Base-by-base conservation (phyloP, 2,797 vertebrate species). In the Lacerta agilis region DNA sequence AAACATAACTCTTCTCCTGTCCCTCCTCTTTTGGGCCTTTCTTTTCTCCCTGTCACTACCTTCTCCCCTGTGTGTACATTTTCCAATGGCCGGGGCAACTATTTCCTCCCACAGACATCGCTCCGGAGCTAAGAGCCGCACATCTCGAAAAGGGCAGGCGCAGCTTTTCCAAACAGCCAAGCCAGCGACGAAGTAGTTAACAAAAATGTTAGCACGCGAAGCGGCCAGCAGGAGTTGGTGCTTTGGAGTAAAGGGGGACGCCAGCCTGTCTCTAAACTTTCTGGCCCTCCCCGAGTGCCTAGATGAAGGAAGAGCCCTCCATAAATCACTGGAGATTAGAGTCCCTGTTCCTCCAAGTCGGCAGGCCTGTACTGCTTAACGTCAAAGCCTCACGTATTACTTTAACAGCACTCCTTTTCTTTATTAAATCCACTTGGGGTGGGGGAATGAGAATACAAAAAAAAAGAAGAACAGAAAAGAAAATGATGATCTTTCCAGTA, bases 241-340 rank as follows among this genome's bases (percentile, higher is more conserved):
- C 96, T 96, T 96, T 91, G 96, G 97, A 97, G 97, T 91, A 97
- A 49, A 89, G 96, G 97, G 96, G 98, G 98, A 98, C 98, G 98
- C 98, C 98, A 98, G 98, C 92, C 98, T 98, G 98, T 99, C 98
- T 99, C 98, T 98, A 98, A 97, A 97, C 97, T 98, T 98, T 97
- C 97, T 98, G 98, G 98, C 98, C 98, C 98, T 98, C 97, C 97
- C 97, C 97, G 93, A 97, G 96, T 95, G 97, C 97, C 96, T 96
- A 97, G 97, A 97, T 97, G 96, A 97, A 98, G 98, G 98, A 98
- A 98, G 98, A 98, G 96, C 97, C 94, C 97, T 97, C 98, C 97
- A 99, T 99, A 99, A 99, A 99, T 99, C 98, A 99, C 98, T 94
- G 97, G 98, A 99, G 98, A 99, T 99, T 99, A 99, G 97, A 98